Evolutionary conservation across 2,888 invertebrate species (phyloP).

Genomic region (Diarsia dahlii): DNA sequence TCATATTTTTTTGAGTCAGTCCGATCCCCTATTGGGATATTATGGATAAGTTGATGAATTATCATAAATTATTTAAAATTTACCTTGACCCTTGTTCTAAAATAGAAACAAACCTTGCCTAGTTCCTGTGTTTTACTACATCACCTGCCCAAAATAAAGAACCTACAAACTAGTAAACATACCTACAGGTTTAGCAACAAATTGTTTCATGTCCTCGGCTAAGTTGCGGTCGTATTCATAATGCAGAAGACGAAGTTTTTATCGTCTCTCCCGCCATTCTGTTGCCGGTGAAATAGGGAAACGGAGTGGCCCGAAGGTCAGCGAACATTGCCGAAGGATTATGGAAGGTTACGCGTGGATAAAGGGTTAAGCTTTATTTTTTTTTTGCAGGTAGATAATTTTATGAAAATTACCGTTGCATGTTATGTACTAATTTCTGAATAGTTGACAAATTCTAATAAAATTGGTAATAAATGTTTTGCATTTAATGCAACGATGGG

Average conservation of each 20-base stretch:
- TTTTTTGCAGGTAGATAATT: background rate
- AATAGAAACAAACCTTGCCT: background rate
- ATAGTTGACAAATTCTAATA: background rate
- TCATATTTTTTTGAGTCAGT: too few species aligned
- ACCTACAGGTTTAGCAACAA: conserved; percentile 35
- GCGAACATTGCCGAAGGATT: conserved; percentile 62
- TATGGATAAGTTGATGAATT: too few species aligned
- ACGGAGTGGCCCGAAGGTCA: conserved; percentile 65
- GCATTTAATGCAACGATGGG: too few species aligned
- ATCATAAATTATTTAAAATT: too few species aligned
- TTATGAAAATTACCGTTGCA: background rate
- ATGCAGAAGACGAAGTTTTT: conserved; percentile 69
- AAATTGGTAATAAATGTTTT: too few species aligned
- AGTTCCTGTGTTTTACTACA: background rate
- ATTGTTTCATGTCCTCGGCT: conserved; percentile 41
- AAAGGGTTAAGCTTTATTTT: background rate
- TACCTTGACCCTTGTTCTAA: background rate
- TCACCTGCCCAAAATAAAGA: background rate
- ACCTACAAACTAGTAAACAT: background rate
- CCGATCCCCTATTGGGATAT: too few species aligned
- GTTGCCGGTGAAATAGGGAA: conserved; percentile 60
- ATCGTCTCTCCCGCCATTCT: conserved; percentile 58
- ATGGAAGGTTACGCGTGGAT: conserved; percentile 13
- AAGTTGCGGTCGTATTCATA: conserved; percentile 64
- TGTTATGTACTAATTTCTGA: background rate